Evolutionary conservation across 2,113 vertebrate species (phyloP).

Genomic region (Misgurnus mizolepis): DNA sequence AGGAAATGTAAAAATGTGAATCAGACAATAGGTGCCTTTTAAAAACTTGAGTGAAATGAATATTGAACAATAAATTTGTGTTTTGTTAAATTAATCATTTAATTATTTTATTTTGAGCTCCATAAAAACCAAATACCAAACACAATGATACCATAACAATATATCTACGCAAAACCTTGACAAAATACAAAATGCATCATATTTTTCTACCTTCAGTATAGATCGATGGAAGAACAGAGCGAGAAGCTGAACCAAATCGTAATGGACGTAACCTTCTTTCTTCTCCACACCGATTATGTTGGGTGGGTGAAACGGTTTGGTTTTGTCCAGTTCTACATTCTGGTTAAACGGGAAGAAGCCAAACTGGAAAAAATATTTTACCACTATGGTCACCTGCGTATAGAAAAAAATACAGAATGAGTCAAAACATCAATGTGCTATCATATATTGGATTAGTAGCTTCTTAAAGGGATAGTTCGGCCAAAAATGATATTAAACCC

Average conservation of each 20-base stretch:
- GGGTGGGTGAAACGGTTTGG: slow-evolving; percentile 86
- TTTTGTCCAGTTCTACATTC: slow-evolving; percentile 77
- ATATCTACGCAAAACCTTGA: too few relatives aligned
- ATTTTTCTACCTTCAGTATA: slow-evolving; percentile 84
- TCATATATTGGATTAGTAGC: too few relatives aligned
- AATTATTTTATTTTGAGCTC: too few relatives aligned
- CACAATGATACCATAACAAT: too few relatives aligned
- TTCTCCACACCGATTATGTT: slow-evolving; percentile 95
- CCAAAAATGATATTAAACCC: too few relatives aligned
- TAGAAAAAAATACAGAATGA: slow-evolving; percentile 3
- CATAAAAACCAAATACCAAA: too few relatives aligned
- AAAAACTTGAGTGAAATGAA: too few relatives aligned
- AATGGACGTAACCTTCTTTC: slow-evolving; percentile 92
- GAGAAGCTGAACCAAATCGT: slow-evolving; percentile 90
- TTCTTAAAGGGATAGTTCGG: too few relatives aligned
- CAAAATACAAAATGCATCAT: neutral
- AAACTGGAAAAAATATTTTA: slow-evolving; percentile 97
- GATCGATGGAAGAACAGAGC: slow-evolving; percentile 91
- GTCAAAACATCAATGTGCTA: neutral
- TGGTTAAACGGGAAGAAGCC: slow-evolving; percentile 95
- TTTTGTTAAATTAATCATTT: too few relatives aligned
- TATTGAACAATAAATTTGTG: too few relatives aligned
- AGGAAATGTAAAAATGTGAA: too few relatives aligned
- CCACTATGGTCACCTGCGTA: slow-evolving; percentile 86
- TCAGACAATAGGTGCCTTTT: too few relatives aligned